phyloP scores from a whole-genome alignment of 2,797 vertebrate species.

The Setipinna tenuifilis region DNA sequence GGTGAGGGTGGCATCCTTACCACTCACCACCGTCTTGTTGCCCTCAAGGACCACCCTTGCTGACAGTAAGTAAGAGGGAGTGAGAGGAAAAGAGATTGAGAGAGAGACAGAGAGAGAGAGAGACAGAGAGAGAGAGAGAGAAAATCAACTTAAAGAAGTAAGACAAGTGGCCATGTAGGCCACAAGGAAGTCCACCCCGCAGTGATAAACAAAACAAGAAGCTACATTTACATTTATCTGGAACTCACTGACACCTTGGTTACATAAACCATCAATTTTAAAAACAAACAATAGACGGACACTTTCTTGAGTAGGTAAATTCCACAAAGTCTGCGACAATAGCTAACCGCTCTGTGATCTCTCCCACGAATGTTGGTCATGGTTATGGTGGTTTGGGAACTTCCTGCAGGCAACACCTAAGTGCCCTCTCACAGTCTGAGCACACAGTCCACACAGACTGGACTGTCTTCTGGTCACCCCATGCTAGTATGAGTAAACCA shows the following conservation, averaged over 20 bases:
- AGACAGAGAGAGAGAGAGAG: background rate
- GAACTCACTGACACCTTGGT: background rate
- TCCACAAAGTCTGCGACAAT: background rate
- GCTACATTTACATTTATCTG: background rate
- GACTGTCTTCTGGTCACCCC: background rate
- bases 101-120: too few species aligned
- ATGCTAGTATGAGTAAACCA: background rate
- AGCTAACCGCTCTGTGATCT: background rate
- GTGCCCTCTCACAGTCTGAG: background rate
- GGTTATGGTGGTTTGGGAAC: background rate
- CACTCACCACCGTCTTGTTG: slow-evolving; percentile 68
- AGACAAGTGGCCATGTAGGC: too few species aligned
- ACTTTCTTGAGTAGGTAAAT: background rate
- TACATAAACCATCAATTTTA: background rate
- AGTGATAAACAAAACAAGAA: too few species aligned
- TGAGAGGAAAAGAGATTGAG: too few species aligned
- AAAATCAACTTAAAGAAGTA: background rate
- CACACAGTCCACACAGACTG: too few species aligned
- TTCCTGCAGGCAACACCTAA: background rate
- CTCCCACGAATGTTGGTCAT: background rate
- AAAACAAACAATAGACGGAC: background rate
- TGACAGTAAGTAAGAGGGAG: slow-evolving; percentile 37
- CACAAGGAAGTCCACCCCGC: too few species aligned
- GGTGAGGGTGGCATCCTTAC: slow-evolving; percentile 61
- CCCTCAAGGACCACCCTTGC: slow-evolving; percentile 65